Evolutionary conservation across 2,113 vertebrate species (phyloP), one percentile per base, ranked within the genome.

Genomic region (Ptychochromis oligacanthus): DNA sequence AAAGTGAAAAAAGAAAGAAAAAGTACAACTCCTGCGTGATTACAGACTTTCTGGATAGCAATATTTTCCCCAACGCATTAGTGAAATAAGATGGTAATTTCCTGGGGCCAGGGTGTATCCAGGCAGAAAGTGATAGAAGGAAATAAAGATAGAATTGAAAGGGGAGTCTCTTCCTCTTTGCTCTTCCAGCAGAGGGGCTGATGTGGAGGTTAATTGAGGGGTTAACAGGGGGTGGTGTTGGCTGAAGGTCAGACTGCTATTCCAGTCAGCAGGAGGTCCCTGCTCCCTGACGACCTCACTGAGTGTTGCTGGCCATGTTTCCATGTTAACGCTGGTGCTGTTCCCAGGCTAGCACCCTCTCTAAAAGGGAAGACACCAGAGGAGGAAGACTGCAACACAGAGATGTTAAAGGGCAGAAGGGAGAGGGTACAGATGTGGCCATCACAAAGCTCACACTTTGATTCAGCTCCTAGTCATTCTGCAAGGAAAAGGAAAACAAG

Each of bases 81-180:
- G 92, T 90, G 93, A 94, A 94, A 95, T 93, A 91, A 93, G 93
- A 95, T 89, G 90, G 93, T 93, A 94, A 95, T 94, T 93, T 94
- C 87, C 84, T 20, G 75, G 64, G 70, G 87, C 85, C 86, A 84
- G 85, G 87, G 90, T 87, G 91, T 93, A 94, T 89, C 93, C 83
- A 92, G 89, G 94, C 89, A 94, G 91, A 93, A 95, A 94, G 93
- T 87, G 88, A 94, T 86, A 88, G 93, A 93, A 89, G 83, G 89
- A 91, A 91, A 89, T 89, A 86, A 84, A 80, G 82, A 90, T 77
- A 87, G 87, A 87, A 81, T 65, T 43, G 62, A 78, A 57, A 55
- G 64, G 84, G 81, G 77, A 64, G 26, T 24, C 34, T 87, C 56
- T 78, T 83, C 54, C 46, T 79, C 77, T 67, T 43, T 56, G 59